A percentile compares a stretch with the other conserved stretches of the same genome.
phyloP scores from a whole-genome alignment of 2,888 invertebrate species.

The Vanessa cardui region DNA sequence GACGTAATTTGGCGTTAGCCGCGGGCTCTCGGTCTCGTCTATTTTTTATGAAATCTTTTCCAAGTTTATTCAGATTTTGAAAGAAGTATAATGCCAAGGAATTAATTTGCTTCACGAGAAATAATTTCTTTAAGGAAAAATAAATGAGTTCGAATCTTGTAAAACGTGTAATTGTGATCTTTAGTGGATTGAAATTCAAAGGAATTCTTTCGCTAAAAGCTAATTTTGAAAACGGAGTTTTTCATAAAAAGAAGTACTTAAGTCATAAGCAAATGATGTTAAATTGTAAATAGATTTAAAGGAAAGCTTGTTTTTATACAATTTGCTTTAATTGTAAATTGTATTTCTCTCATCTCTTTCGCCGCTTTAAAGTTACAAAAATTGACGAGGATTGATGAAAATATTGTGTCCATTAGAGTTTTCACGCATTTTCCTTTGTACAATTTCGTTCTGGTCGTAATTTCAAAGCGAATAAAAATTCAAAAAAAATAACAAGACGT shows the following conservation, averaged over 20 bases:
- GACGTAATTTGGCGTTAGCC: constrained; percentile 77
- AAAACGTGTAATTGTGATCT: constrained; percentile 73
- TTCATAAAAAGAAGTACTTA: constrained; percentile 39
- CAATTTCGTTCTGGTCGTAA: neutral
- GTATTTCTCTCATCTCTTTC: neutral
- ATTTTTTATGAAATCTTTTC: constrained; percentile 75
- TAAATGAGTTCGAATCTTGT: constrained; percentile 75
- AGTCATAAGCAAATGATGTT: constrained; percentile 31
- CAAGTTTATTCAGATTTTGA: constrained; percentile 77
- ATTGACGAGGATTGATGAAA: neutral
- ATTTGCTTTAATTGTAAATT: constrained; percentile 9
- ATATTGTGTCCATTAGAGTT: too few species aligned
- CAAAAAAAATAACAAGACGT: too few species aligned
- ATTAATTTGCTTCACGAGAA: constrained; percentile 77
- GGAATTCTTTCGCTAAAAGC: constrained; percentile 52
- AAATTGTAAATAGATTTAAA: constrained; percentile 20
- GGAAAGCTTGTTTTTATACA: constrained; percentile 17
- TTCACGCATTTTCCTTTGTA: neutral
- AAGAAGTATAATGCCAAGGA: constrained; percentile 76
- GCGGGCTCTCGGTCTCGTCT: constrained; percentile 65
- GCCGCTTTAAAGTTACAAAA: neutral
- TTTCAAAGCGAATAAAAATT: too few species aligned
- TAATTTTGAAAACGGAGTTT: constrained; percentile 53
- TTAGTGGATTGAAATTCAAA: constrained; percentile 68
- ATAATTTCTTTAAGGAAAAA: constrained; percentile 68